These are phyloP conservation scores for Laticauda colubrina DNA, from an alignment of 2,113 vertebrate species.

Conservation along the genomic window DNA sequence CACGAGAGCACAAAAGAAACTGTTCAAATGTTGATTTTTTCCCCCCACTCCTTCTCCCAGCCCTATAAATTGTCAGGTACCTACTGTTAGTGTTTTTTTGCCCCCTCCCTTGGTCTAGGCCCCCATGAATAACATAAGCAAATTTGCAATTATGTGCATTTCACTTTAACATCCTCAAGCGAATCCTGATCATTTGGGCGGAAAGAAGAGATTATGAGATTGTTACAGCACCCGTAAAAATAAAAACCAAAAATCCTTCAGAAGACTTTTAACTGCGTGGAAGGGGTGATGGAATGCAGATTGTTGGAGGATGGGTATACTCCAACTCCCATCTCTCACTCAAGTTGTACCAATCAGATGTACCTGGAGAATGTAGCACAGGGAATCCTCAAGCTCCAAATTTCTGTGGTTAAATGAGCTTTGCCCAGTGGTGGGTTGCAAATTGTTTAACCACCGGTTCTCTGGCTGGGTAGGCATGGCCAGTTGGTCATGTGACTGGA, in stretches of 20 bases:
- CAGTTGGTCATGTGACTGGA: too few relatives aligned
- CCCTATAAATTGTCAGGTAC: neutral
- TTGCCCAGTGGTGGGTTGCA: neutral
- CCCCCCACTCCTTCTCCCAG: neutral
- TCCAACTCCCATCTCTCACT: neutral
- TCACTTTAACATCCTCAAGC: neutral
- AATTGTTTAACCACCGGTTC: too few relatives aligned
- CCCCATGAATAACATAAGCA: neutral
- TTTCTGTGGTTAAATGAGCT: neutral
- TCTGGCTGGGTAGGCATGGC: too few relatives aligned
- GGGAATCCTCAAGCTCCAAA: neutral
- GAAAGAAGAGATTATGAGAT: constrained; percentile 17
- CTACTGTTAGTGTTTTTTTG: neutral
- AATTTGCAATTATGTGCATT: constrained; percentile 18
- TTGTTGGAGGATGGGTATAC: neutral
- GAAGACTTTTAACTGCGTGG: constrained; percentile 45
- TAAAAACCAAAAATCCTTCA: constrained; percentile 51
- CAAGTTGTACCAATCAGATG: neutral
- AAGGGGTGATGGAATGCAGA: constrained; percentile 22
- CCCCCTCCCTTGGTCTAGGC: neutral
- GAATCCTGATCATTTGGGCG: neutral
- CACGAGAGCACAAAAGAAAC: neutral
- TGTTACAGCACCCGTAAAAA: constrained; percentile 57
- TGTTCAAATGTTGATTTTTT: neutral
- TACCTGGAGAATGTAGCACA: neutral